Evolutionary conservation across 2,797 vertebrate genomes (phyloP).

Genomic region (Rhabdomys pumilio): DNA sequence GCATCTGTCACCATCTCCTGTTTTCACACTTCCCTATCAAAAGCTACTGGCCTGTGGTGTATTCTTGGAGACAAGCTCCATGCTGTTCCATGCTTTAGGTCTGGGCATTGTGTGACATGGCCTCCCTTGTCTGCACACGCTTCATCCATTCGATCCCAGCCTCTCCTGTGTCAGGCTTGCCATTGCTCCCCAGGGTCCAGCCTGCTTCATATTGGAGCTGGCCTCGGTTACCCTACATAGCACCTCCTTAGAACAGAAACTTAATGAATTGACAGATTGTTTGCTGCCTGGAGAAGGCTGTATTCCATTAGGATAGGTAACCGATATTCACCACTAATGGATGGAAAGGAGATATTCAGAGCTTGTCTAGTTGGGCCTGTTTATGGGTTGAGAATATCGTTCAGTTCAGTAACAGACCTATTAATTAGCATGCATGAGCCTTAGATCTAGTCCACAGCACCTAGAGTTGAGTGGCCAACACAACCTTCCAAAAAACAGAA

Average conservation of each 20-base stretch:
- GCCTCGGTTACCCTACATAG: background rate
- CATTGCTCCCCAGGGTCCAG: background rate
- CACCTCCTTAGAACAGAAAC: background rate
- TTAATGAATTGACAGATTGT: conserved; percentile 20
- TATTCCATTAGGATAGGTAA: conserved; percentile 11
- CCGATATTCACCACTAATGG: background rate
- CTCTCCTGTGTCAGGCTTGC: background rate
- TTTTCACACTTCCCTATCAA: background rate
- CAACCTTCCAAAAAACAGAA: background rate
- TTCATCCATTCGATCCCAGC: background rate
- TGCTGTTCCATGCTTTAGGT: background rate
- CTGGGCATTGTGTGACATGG: background rate
- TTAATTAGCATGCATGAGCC: background rate
- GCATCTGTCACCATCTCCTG: background rate
- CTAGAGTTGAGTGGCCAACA: background rate
- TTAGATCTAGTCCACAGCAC: background rate
- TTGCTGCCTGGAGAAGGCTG: conserved; percentile 13
- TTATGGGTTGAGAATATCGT: background rate
- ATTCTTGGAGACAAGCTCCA: background rate
- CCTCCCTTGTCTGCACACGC: background rate
- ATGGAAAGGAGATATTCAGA: background rate
- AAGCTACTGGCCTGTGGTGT: background rate
- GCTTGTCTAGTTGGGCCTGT: background rate
- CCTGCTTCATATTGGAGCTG: background rate
- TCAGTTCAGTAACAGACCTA: background rate